phyloP scores from a whole-genome alignment of 2,113 vertebrate species.

The Narcine bancroftii region DNA sequence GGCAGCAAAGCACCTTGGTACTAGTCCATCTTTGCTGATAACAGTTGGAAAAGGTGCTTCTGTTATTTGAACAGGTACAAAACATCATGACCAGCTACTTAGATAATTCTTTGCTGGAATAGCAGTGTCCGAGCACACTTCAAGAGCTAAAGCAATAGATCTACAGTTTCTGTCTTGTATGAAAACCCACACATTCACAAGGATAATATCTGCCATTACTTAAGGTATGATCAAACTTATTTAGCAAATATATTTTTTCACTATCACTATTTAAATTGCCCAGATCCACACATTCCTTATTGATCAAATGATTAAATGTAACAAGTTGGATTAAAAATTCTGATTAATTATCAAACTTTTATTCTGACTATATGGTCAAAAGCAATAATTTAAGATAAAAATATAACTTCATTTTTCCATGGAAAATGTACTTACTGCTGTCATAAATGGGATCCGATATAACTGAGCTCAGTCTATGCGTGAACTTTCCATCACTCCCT shows the following conservation, averaged over 20 bases:
- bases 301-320: not conserved
- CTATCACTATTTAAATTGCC: not conserved
- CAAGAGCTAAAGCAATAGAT: not conserved
- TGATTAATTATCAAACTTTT: not conserved
- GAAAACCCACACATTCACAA: not conserved
- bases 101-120: not conserved
- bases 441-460: conserved; percentile 37
- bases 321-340: not conserved
- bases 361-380: not conserved
- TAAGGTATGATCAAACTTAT: not conserved
- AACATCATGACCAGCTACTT: not conserved
- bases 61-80: not conserved
- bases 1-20: not conserved
- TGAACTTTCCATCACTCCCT: conserved; percentile 35
- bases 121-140: not conserved
- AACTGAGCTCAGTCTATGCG: conserved; percentile 9
- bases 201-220: not conserved
- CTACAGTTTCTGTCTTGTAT: not conserved
- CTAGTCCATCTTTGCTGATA: not conserved
- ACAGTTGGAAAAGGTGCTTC: not conserved
- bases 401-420: not conserved
- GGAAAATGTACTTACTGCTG: conserved; percentile 36
- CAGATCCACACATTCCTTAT: not conserved
- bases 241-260: not conserved
- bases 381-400: not conserved